Evolutionary conservation across 2,797 vertebrate species (phyloP), one percentile per base, ranked within the genome.

Genomic region (Nannoperca australis): DNA sequence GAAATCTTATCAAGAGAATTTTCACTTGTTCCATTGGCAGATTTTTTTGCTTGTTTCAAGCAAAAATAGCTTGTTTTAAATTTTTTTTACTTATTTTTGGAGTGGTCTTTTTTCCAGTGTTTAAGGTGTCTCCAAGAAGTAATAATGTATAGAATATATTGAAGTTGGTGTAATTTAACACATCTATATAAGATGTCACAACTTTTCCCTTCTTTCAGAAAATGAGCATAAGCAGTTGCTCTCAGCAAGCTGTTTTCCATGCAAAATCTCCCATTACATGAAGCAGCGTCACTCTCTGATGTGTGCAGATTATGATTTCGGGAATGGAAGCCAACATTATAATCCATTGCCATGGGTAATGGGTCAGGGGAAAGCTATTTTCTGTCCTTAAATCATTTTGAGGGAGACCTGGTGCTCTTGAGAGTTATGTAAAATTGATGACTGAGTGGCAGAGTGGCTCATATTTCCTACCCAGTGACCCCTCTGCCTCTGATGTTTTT

Each of bases 381-480:
- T 90, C 85, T 83, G 80, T 69, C 74, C 66, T 78, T 91, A 91
- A 93, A 89, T 93, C 86, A 77, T 90, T 89, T 84, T 71, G 55
- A 74, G 73, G 60, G 81, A 82, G 83, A 88, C 78, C 84, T 74
- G 69, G 73, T 70, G 63, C 82, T 87, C 79, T 75, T 81, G 78
- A 89, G 84, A 85, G 51, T 51, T 78, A 92, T 93, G 87, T 90
- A 87, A 88, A 92, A 93, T 90, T 86, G 84, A 93, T 92, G 91
- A 89, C 68, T 65, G 87, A 85, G 70, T 85, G 81, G 79, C 85
- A 89, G 74, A 88, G 86, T 76, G 60, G 70, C 80, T 89, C 85
- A 71, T 69, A 84, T 93, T 91, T 84, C 82, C 74, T 73, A 85
- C 76, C 81, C 89, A 59, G 40, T 79, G 63, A 74, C 80, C 82